Conservation (phyloP, 37 sponge, comb jelly and placozoan species). For the Cliona cf. orientalis region DNA sequence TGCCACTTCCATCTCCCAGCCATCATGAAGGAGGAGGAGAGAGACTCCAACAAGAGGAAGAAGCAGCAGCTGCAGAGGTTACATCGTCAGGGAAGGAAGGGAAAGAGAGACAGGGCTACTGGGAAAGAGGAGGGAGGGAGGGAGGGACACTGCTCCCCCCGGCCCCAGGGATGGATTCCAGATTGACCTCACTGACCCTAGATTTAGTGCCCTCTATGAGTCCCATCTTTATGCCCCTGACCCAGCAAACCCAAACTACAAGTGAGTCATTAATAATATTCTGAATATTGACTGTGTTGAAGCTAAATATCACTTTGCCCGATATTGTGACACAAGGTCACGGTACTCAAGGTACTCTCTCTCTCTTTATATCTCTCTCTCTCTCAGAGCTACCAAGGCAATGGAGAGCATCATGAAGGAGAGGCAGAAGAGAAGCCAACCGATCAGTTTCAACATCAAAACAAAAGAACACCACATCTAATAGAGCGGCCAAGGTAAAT, state of each 20-base stretch:
- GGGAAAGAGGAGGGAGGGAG: no score
- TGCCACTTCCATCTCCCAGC: conserved; percentile 79
- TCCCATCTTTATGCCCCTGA: conserved; percentile 79
- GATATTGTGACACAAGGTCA: no score
- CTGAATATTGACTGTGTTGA: not conserved
- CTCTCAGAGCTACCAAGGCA: conserved; percentile 52
- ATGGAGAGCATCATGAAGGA: conserved; percentile 65
- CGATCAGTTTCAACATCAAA: no score
- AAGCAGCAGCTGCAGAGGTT: conserved; percentile 11
- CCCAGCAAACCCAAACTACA: conserved; percentile 83
- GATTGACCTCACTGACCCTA: conserved; percentile 73
- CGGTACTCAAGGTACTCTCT: no score
- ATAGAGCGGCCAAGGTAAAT: no score
- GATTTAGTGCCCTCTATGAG: conserved; percentile 76
- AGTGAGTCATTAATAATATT: conserved; percentile 56
- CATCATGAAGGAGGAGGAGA: conserved; percentile 43
- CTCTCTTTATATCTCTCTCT: not conserved
- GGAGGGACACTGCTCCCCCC: not conserved
- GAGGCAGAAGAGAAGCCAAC: conserved; percentile 31
- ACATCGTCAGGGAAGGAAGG: not conserved
- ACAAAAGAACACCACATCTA: no score
- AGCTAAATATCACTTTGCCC: no score
- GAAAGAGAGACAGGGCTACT: not conserved
- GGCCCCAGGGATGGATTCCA: conserved; percentile 50
- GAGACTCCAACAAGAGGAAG: conserved; percentile 4